Evolutionary conservation across 2,888 invertebrate species (phyloP).

Genomic region (Notocelia uddmanniana): DNA sequence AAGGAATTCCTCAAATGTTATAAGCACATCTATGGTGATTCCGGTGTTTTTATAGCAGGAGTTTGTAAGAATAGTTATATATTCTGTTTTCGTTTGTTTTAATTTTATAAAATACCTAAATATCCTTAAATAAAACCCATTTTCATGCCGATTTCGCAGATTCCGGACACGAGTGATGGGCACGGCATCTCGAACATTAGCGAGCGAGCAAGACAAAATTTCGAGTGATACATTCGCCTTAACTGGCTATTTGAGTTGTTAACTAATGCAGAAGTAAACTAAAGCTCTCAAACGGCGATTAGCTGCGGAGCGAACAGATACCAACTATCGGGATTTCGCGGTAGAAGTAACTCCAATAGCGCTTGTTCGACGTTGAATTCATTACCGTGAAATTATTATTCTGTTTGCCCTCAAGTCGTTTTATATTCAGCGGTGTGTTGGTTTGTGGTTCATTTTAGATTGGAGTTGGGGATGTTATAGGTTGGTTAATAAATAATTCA

Average conservation of each 20-base stretch:
- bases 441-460: not conserved
- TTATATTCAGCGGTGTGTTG: not conserved
- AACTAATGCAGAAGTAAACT: constrained; percentile 29
- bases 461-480: not conserved
- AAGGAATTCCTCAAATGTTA: too few relatives aligned
- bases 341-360: constrained; percentile 8
- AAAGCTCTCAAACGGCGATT: constrained; percentile 22
- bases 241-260: constrained; percentile 34
- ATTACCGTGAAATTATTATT: constrained; percentile 5
- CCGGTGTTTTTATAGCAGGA: too few relatives aligned
- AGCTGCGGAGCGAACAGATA: constrained; percentile 10
- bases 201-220: too few relatives aligned
- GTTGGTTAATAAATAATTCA: too few relatives aligned
- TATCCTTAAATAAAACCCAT: too few relatives aligned
- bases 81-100: too few relatives aligned
- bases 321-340: constrained; percentile 19
- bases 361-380: constrained; percentile 4
- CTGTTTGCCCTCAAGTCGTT: not conserved
- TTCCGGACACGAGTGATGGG: too few relatives aligned
- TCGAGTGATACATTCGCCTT: not conserved
- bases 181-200: too few relatives aligned
- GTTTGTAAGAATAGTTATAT: too few relatives aligned
- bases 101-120: too few relatives aligned
- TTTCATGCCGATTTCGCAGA: too few relatives aligned
- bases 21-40: too few relatives aligned